Conservation (phyloP, 2,797 vertebrate genomes). For the Anabacerthia variegaticeps region DNA sequence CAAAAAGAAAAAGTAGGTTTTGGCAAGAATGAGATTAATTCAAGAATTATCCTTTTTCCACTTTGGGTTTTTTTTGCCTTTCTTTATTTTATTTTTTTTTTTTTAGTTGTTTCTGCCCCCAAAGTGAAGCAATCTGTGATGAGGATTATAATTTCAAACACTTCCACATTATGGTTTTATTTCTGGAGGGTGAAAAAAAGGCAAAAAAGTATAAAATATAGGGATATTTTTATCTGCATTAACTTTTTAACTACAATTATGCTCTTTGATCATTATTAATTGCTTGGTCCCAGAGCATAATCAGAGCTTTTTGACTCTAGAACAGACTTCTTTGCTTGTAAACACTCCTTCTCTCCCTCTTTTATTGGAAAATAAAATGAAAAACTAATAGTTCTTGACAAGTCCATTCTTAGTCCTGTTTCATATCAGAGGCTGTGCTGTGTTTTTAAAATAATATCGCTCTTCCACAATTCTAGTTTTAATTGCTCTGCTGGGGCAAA, state of each 20-base stretch:
- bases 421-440: neutral
- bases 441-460: neutral
- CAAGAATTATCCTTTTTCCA: neutral
- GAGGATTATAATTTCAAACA: neutral
- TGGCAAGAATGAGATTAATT: neutral
- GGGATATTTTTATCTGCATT: conserved; percentile 16
- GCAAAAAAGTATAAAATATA: neutral
- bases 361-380: conserved; percentile 28
- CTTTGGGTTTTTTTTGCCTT: neutral
- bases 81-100: neutral
- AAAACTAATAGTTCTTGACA: neutral
- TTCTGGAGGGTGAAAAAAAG: neutral
- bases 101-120: neutral
- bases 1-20: neutral
- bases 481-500: neutral
- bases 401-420: neutral
- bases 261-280: conserved; percentile 41
- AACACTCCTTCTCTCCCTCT: neutral
- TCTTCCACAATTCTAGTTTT: neutral
- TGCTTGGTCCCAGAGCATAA: conserved; percentile 7
- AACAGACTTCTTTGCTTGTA: conserved; percentile 16
- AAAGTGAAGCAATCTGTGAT: neutral
- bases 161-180: neutral
- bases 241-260: neutral
- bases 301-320: conserved; percentile 19